Evolutionary conservation across 2,113 vertebrate species (phyloP), one percentile per base, ranked within the genome.

Genomic region (Labeo rohita): DNA sequence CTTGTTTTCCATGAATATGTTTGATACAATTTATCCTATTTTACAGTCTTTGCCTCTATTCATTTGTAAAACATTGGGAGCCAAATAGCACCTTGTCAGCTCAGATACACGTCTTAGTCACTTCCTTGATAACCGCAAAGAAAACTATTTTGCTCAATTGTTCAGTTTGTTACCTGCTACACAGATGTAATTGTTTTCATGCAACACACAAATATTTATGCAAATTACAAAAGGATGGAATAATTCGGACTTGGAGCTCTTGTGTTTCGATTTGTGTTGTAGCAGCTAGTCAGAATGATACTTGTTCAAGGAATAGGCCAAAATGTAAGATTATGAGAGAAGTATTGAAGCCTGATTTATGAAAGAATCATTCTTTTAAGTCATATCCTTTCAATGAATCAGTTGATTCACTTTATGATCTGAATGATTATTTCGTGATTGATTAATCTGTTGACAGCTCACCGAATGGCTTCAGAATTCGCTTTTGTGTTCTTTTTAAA

Each of bases 51-150:
- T 85, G 84, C 65, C 65, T 80, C 65, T 23, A 66, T 73, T 88
- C 84, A 86, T 88, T 86, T 88, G 65, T 59, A 47, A 80, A 88
- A 56, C 80, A 16, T 59, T 84, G 54, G 45, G 63, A 54, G 54
- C 77, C 52, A 88, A 86, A 83, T 88, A 83, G 65, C 80, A 74
- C 84, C 84, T 86, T 88, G 87, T 84, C 87, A 80, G 8, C 74
- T 21, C 43, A 86, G 56, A 88, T 88, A 83, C 43, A 70, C 56
- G 0, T 86, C 80, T 80, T 72, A 7, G 65, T 50, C 75, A 23
- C 18, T 74, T 84, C 66, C 43, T 78, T 84, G 85, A 86, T 84
- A 80, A 77, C 80, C 76, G 47, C 50, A 77, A 84, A 80, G 74
- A 45, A 63, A 47, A 11, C 65, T 23, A 86, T 73, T 86, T 83